Base-by-base conservation (phyloP, 2,888 invertebrate genomes). In the Clitarchus hookeri region DNA sequence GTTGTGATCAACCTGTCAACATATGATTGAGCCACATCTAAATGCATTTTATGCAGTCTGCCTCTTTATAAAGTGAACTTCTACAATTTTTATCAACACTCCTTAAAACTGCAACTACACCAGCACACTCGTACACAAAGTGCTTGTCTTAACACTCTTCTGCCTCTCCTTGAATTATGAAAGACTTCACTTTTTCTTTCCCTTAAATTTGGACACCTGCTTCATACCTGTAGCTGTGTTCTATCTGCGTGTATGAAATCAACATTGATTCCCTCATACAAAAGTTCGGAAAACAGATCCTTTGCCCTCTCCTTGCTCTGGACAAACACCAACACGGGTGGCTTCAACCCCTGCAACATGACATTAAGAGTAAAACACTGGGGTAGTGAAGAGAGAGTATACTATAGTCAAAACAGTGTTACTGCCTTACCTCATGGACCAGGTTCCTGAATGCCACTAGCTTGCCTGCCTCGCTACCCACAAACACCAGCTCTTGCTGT, bases 171-270 rank as follows among this genome's bases (percentile, higher is more conserved):
- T 48, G 6, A 12, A 48, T 48, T 6, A 12, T n/a, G 6, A 78
- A 78, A 78, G n/a, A n/a, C n/a, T n/a, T n/a, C n/a, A n/a, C n/a
- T n/a, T 78, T 78, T 78, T 78, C 13, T 78, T 11, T 16, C 26
- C 26, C 25, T n/a, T n/a, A n/a, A n/a, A 79, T 79, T 79, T 27
- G 82, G n/a, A 44, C 27, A 36, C 6, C 25, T 13, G 54, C 3
- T 44, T 13, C 48, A 78, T 23, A 83, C 96, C 94, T 97, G 96
- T 53, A 95, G 93, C 90, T 98, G 98, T 0, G 97, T 96, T 88
- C 97, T 94, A 90, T 98, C 98, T 0, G 98, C 95, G 91, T 99
- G 98, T 88, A 99, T 98, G 26, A 96, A 96, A 91, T 98, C 98
- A 4, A 98, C 97, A 90, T 97, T 97, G 89, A 98, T 96, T 0